Evolutionary conservation across 2,797 vertebrate species (phyloP), one percentile per base, ranked within the genome.

Genomic region (Tolypeutes matacus): DNA sequence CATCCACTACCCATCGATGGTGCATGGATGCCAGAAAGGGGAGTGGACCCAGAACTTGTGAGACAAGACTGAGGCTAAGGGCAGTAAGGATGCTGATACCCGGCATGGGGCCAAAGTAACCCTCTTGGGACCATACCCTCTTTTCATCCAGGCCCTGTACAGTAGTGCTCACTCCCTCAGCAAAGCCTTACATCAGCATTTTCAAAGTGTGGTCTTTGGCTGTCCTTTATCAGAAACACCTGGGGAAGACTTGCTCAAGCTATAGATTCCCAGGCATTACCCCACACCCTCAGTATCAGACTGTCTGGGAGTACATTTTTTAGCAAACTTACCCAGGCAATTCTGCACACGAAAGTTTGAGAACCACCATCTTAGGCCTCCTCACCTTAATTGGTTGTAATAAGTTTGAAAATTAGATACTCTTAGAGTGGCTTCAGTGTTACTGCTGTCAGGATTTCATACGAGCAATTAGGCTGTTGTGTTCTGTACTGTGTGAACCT

Each of bases 161-260:
- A 58, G 27, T 25, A 86, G 25, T 51, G 75, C 18, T 31, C 25
- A 7, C 77, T 85, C 85, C 64, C n/a, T 60, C n/a, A 80, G 29
- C n/a, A 86, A 82, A 92, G 21, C n/a, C 12, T 89, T 36, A 84
- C 23, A 84, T 31, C 25, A 88, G 23, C 72, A n/a, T 69, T 97
- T 84, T 70, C 4, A 20, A 73, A 80, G n/a, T 34, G 13, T 84
- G 58, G 20, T 21, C n/a, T 20, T 87, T 84, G 7, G 7, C 14
- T 13, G 5, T 82, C 73, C 27, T 91, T 91, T 69, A 69, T 94
- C 42, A 69, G 84, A 94, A 92, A 70, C 15, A 62, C 29, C 10
- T 65, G 8, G 7, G 20, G 7, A 86, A 94, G 11, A 2, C 42
- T 77, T 87, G n/a, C 58, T 78, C 89, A 93, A 42, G 20, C 11